Conservation (phyloP, 2,113 vertebrate genomes). For the Columba janthina region DNA sequence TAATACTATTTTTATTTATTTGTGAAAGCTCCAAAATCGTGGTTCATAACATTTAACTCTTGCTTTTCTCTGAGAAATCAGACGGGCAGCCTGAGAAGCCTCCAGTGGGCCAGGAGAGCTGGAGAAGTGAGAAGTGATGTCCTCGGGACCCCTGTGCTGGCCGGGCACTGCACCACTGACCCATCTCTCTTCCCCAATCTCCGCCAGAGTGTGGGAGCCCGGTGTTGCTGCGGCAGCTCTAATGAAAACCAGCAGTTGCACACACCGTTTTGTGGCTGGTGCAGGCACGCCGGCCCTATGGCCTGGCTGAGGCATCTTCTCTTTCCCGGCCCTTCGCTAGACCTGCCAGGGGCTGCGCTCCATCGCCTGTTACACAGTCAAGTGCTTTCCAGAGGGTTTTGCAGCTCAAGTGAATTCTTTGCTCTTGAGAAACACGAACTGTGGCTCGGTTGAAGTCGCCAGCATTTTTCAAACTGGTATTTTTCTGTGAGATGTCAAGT, state of each 20-base stretch:
- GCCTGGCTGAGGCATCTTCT: neutral
- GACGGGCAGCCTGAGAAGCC: neutral
- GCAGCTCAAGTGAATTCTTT: neutral
- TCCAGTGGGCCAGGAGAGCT: accelerated
- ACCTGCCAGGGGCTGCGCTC: neutral
- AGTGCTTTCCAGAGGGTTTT: neutral
- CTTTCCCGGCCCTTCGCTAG: neutral
- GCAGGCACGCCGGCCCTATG: neutral
- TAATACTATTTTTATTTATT: neutral
- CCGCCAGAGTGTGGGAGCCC: constrained; percentile 25
- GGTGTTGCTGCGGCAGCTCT: neutral
- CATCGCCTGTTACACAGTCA: neutral
- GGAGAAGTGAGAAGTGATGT: neutral
- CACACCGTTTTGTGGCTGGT: neutral
- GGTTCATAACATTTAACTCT: neutral
- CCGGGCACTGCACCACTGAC: accelerated
- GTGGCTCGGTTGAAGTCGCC: neutral
- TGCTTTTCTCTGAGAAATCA: neutral
- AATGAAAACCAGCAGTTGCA: constrained; percentile 40
- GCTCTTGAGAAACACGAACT: neutral
- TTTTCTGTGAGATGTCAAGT: neutral
- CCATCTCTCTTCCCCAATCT: neutral
- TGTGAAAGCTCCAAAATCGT: neutral
- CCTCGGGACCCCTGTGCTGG: accelerated
- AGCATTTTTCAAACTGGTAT: neutral